These are phyloP conservation scores for Paragorgia papillata DNA, from an alignment of 92 coral and sea anemone species.

Conservation along the genomic window DNA sequence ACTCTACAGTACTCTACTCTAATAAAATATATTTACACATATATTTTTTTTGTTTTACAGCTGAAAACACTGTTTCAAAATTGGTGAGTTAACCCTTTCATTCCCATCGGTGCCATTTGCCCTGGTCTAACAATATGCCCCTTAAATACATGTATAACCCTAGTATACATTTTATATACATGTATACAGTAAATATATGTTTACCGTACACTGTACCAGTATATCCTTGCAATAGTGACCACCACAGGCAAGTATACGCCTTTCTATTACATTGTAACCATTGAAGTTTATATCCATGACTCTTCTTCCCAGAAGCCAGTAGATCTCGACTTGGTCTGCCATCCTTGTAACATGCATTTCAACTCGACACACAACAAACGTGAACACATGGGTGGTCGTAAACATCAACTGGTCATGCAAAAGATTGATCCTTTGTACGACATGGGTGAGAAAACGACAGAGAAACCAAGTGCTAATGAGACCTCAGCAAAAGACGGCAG, in stretches of 20 bases:
- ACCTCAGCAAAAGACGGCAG: slow-evolving; percentile 49
- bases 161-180: no score
- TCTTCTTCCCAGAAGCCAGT: neutral
- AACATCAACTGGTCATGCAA: slow-evolving; percentile 73
- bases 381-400: slow-evolving; percentile 83
- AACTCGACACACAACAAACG: slow-evolving; percentile 91
- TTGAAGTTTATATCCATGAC: no score
- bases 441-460: slow-evolving; percentile 46
- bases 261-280: no score
- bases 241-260: no score
- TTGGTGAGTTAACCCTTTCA: neutral
- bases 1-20: no score
- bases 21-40: no score
- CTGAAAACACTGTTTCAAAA: neutral
- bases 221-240: no score
- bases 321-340: slow-evolving; percentile 72
- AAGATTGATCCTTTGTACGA: slow-evolving; percentile 54
- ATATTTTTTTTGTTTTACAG: neutral
- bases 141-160: no score
- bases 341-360: slow-evolving; percentile 84
- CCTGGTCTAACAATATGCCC: no score
- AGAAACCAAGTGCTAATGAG: slow-evolving; percentile 40
- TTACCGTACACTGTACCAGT: no score
- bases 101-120: neutral
- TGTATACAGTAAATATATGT: no score